Base-by-base conservation (phyloP, 2,797 vertebrate genomes). In the Vipera ursinii region DNA sequence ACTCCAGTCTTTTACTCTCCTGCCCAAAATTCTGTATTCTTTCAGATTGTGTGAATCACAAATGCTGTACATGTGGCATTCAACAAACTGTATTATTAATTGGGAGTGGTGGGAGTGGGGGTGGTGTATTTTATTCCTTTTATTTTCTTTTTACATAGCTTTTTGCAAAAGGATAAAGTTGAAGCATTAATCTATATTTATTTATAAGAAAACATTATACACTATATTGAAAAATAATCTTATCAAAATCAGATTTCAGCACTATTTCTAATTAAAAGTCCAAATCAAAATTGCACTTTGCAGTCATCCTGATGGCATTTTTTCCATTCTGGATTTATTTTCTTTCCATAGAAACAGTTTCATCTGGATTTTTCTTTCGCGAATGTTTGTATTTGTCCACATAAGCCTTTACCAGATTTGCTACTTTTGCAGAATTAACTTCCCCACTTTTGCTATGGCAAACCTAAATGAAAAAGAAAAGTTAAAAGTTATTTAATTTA, bases 401-500 rank as follows among this genome's bases (percentile, higher is more conserved):
- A 22, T 99, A 99, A 0, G 99, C 99, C 96, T 99, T 99, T 94
- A 99, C 99, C 90, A 99, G 98, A 97, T 98, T 99, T 91, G 99
- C 99, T 97, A 99, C 99, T 97, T 99, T 99, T 53, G 98, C 98
- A 94, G 99, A 98, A 97, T 99, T 99, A 91, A 99, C 99, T 98
- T 99, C 99, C 60, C 99, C 99, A 0, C 99, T 99, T 97, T 99
- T 99, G 98, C 99, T 99, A 94, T 99, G 99, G 97, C 99, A 99
- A 93, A 99, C 98, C 99, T 99, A 96, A 56, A 92, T 90, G 26
- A 90, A 94, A 63, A 91, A 51, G 26, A 26, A 3, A 88, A 85
- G 44, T 82, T 88, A 82, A 88, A 59, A 55, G 13, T 32, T 61
- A 91, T n/a, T 92, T 82, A 82, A 82, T 44, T 20, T 48, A 82